Percentiles rank a stretch among this genome's conserved stretches.
These are phyloP conservation scores for Hoplostethus mediterraneus DNA, from an alignment of 2,797 vertebrate species.

Conservation along the genomic window DNA sequence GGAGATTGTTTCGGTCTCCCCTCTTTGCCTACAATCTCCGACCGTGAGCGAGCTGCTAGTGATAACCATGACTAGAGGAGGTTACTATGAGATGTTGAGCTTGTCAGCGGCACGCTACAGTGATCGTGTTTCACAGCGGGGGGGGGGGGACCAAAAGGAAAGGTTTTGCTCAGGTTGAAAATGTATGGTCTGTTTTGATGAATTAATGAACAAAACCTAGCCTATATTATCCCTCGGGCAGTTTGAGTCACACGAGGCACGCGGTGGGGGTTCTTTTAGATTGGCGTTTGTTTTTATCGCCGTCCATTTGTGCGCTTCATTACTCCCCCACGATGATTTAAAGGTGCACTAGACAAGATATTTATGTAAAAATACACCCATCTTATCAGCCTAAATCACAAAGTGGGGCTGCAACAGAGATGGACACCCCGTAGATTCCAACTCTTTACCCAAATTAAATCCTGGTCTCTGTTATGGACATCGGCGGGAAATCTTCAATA, in stretches of 20 bases:
- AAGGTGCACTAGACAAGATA: neutral
- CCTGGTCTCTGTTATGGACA: too few relatives aligned
- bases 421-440: too few relatives aligned
- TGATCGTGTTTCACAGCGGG: conserved; percentile 23
- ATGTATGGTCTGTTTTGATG: conserved; percentile 21
- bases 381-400: neutral
- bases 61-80: conserved; percentile 26
- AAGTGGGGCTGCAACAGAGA: too few relatives aligned
- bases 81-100: conserved; percentile 30
- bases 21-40: conserved; percentile 24
- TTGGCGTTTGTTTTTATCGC: neutral
- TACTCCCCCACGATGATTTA: conserved; percentile 2
- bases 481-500: too few relatives aligned
- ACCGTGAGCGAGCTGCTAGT: conserved; percentile 10
- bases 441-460: too few relatives aligned
- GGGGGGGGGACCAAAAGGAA: neutral
- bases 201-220: conserved; percentile 28
- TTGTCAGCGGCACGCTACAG: conserved; percentile 2
- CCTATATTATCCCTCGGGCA: conserved; percentile 16
- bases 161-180: conserved; percentile 6
- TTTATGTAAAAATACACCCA: neutral
- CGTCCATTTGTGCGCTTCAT: neutral
- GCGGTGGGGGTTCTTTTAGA: conserved; percentile 14
- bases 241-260: neutral
- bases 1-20: conserved; percentile 42